Conservation (phyloP, 2,888 invertebrate genomes). For the Chloromyia formosa region DNA sequence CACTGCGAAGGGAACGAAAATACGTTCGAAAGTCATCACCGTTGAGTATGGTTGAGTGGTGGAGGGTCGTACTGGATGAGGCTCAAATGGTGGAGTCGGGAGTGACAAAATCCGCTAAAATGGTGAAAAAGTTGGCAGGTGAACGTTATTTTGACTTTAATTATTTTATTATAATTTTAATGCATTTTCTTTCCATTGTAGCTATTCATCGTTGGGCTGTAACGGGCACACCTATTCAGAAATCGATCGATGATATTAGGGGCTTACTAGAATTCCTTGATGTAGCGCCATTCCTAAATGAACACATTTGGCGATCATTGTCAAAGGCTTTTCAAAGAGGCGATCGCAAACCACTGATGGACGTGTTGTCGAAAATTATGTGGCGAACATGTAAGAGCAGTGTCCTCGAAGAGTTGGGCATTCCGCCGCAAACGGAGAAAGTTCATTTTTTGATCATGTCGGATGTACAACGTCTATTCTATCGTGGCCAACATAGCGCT, state of each 20-base stretch:
- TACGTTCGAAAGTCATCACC: constrained; percentile 74
- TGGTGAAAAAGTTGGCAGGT: constrained; percentile 58
- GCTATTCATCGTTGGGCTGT: constrained; percentile 77
- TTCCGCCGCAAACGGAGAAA: constrained; percentile 71
- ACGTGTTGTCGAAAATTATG: constrained; percentile 68
- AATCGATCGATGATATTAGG: constrained; percentile 66
- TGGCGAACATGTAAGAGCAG: constrained; percentile 77
- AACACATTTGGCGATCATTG: constrained; percentile 56
- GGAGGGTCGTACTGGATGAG: constrained; percentile 81
- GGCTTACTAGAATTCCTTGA: constrained; percentile 62
- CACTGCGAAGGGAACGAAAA: constrained; percentile 69
- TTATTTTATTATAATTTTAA: background rate
- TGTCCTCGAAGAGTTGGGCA: constrained; percentile 72
- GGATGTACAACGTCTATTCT: constrained; percentile 79
- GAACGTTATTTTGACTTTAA: background rate
- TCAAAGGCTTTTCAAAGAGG: constrained; percentile 53
- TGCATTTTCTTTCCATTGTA: constrained; percentile 39
- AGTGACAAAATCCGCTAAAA: constrained; percentile 67
- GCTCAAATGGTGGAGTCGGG: constrained; percentile 80
- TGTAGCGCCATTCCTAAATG: constrained; percentile 57
- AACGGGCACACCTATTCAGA: constrained; percentile 78
- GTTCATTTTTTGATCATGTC: constrained; percentile 72
- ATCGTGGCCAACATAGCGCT: constrained; percentile 69
- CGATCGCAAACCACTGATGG: constrained; percentile 58
- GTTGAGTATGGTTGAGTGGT: constrained; percentile 75